Conservation (phyloP, 1,140 invertebrate genomes). For the Ruditapes philippinarum region DNA sequence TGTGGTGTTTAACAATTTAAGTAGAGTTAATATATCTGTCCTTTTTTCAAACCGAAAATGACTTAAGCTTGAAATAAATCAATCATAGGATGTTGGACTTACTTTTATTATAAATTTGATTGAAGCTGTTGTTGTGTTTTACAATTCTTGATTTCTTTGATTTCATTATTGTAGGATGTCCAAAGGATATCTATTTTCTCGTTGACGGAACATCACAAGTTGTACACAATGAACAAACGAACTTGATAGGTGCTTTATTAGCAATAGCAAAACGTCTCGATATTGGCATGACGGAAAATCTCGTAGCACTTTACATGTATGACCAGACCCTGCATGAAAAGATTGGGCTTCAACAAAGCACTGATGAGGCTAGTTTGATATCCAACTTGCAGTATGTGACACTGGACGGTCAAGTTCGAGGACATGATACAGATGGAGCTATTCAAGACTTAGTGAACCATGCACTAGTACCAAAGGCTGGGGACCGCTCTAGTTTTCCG, state of each 20-base stretch:
- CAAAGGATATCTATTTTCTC: constrained; percentile 44
- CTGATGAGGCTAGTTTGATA: not conserved
- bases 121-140: too few relatives aligned
- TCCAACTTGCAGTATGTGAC: not conserved
- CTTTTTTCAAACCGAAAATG: too few relatives aligned
- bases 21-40: too few relatives aligned
- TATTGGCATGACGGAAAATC: constrained; percentile 33
- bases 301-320: not conserved
- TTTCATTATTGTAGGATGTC: constrained; percentile 39
- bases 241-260: not conserved
- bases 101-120: too few relatives aligned
- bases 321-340: not conserved
- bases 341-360: not conserved
- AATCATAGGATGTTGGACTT: too few relatives aligned
- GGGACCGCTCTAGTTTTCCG: not conserved
- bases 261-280: not conserved
- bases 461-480: not conserved
- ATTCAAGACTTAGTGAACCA: constrained; percentile 1
- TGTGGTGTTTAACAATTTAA: too few relatives aligned
- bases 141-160: too few relatives aligned
- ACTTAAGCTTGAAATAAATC: too few relatives aligned
- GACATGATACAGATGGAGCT: not conserved
- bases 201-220: not conserved
- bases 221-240: not conserved
- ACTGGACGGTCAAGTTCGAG: not conserved